Evolutionary conservation across 2,888 invertebrate genomes (phyloP), one percentile per base, ranked within the genome.

Genomic region (Drosophila histrio): DNA sequence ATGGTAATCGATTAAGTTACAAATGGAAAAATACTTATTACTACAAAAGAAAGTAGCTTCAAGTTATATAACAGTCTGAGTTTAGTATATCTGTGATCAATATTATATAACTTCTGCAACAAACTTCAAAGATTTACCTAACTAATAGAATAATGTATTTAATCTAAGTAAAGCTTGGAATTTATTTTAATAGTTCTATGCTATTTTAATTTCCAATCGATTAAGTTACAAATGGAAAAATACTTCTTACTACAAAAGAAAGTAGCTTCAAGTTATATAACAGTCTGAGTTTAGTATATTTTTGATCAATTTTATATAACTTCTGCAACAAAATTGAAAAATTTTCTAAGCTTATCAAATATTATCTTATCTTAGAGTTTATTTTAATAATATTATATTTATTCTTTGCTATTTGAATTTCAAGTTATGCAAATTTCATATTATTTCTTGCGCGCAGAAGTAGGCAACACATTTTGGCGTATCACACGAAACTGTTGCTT

Each of bases 401-500:
- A n/a, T 63, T 62, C 30, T 36, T 38, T 32, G 30, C 56, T 17
- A 67, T 64, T 72, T 67, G 44, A 57, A 72, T 72, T 50, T 24
- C 22, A n/a, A n/a, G n/a, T n/a, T n/a, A n/a, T n/a, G n/a, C n/a
- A n/a, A n/a, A n/a, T 28, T 22, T 15, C 47, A 59, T 43, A 43
- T 53, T 24, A 26, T 17, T 32, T n/a, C 11, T 28, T 26, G 49
- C 49, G 53, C 61, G 11, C 17, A 50, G 13, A 61, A 69, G 58
- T 54, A 56, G 62, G 56, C 67, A 68, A 61, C 41, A 41, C 9
- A 58, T 72, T 64, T 72, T 50, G n/a, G n/a, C n/a, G n/a, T n/a
- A 8, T 11, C 28, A 38, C 39, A 64, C 21, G 34, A 47, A 63
- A 56, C 72, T 59, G 64, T 76, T 64, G 64, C 77, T 47, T 44